phyloP scores from a whole-genome alignment of 2,113 vertebrate genomes.

The Platycercus adscitus region DNA sequence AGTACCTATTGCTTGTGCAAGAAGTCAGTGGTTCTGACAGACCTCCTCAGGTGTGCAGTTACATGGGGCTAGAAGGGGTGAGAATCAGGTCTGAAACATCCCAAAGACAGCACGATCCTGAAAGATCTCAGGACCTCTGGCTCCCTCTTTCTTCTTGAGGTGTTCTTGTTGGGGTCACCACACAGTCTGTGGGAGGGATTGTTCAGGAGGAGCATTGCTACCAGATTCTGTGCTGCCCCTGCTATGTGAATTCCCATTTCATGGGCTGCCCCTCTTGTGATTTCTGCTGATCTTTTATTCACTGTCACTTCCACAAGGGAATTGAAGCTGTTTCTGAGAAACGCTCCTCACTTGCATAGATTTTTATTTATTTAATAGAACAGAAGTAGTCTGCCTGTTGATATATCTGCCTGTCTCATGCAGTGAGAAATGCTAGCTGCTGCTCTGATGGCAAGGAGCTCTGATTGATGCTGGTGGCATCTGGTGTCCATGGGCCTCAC shows the following conservation, averaged over 20 bases:
- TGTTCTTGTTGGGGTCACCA: background rate
- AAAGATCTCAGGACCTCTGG: background rate
- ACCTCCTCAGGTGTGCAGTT: background rate
- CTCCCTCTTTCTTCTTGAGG: background rate
- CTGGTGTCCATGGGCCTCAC: constrained; percentile 17
- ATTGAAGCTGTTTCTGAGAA: background rate
- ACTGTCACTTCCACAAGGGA: background rate
- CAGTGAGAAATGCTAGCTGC: background rate
- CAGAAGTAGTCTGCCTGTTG: background rate
- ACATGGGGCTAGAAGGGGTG: background rate
- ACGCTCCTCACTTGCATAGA: background rate
- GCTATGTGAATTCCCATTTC: background rate
- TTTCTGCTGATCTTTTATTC: background rate
- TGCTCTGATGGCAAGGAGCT: background rate
- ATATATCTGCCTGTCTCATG: background rate
- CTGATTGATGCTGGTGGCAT: constrained; percentile 54
- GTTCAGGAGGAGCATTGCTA: background rate
- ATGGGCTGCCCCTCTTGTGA: background rate
- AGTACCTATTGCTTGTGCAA: background rate
- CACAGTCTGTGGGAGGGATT: background rate
- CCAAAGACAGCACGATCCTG: background rate
- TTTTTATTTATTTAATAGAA: background rate
- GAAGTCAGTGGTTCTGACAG: background rate
- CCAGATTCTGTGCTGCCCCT: background rate
- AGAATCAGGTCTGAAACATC: background rate